Evolutionary conservation across 2,797 vertebrate genomes (phyloP).

Genomic region (Phoebastria nigripes): DNA sequence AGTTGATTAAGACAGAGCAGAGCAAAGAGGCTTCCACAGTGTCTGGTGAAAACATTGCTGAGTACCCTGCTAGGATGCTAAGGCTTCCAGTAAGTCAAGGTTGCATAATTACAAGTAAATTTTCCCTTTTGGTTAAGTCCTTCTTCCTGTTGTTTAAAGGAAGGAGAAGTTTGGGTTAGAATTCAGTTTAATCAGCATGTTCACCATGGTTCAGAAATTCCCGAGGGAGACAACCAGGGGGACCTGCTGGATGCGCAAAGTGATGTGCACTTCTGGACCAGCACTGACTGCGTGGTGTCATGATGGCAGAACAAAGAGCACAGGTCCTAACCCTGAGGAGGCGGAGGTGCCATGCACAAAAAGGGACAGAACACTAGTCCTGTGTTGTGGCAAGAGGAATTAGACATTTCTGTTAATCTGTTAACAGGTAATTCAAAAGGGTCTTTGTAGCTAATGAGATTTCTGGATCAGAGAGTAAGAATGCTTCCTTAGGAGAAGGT

Average conservation of each 20-base stretch:
- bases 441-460: neutral
- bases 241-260: neutral
- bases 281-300: neutral
- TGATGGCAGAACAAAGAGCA: neutral
- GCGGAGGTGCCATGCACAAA: neutral
- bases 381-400: neutral
- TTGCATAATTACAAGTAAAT: neutral
- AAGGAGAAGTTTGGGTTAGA: neutral
- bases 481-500: neutral
- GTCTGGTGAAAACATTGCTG: neutral
- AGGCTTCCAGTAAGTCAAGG: neutral
- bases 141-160: neutral
- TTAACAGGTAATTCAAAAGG: neutral
- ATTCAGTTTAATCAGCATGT: neutral
- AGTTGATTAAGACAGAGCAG: neutral
- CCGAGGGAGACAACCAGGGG: neutral
- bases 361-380: neutral
- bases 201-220: neutral
- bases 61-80: neutral
- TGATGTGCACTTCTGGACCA: neutral
- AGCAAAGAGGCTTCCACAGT: neutral
- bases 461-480: neutral
- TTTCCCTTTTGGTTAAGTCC: neutral
- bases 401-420: neutral
- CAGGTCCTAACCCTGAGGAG: neutral